A percentile compares a stretch with the other conserved stretches of the same genome.
These are phyloP conservation scores for Corynorhinus townsendii DNA, from an alignment of 2,113 vertebrate species.

Conservation along the genomic window DNA sequence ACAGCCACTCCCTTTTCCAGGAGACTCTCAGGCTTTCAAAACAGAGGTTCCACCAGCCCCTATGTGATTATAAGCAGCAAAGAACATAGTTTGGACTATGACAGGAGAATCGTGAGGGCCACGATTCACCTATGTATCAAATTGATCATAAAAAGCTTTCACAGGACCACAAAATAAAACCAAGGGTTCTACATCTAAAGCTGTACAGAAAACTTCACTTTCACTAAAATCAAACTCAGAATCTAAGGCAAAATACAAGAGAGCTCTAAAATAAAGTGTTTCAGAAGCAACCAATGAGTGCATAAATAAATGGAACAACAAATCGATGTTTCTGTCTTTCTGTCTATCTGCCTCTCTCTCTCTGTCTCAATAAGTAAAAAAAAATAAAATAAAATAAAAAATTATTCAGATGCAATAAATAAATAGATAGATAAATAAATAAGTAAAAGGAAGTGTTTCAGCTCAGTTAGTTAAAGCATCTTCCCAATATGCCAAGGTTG, in stretches of 20 bases:
- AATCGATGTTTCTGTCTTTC: no score
- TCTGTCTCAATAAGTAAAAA: no score
- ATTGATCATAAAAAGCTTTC: neutral
- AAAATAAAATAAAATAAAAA: no score
- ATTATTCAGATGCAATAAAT: no score
- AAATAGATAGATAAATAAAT: no score
- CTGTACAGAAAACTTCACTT: neutral
- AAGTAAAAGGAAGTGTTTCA: neutral
- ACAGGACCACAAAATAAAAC: neutral
- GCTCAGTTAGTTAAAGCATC: neutral
- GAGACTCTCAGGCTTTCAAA: neutral
- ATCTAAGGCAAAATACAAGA: neutral
- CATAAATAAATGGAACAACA: no score
- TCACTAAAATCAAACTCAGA: constrained; percentile 7
- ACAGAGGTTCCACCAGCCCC: neutral
- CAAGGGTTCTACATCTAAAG: neutral
- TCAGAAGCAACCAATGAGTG: no score
- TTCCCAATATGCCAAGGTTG: neutral
- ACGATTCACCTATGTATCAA: neutral
- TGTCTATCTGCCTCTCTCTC: no score
- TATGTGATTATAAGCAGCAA: neutral
- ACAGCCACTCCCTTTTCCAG: neutral
- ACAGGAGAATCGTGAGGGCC: neutral
- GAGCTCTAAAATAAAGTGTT: neutral
- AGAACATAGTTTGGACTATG: neutral